Conservation (phyloP, 1,140 invertebrate genomes). For the Scylla paramamosain region DNA sequence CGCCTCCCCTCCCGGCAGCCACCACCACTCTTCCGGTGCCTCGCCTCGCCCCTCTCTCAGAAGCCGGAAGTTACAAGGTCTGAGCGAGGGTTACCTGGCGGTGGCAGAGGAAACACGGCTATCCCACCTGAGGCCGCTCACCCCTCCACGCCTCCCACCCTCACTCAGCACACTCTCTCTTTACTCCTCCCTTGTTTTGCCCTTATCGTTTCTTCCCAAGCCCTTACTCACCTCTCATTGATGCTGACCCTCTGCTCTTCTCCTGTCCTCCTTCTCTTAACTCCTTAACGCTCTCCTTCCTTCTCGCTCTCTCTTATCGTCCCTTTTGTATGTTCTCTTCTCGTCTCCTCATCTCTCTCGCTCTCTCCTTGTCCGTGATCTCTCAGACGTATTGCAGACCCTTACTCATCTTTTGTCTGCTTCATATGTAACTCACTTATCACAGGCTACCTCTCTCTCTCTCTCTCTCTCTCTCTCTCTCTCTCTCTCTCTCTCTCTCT, state of each 20-base stretch:
- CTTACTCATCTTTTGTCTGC: neutral
- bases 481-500: neutral
- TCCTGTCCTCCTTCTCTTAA: neutral
- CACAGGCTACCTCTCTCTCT: neutral
- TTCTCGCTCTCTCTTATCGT: neutral
- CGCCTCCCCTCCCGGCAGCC: neutral
- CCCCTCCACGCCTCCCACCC: neutral
- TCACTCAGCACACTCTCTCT: no score
- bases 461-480: slow-evolving; percentile 31
- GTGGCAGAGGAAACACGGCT: neutral
- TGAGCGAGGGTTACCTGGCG: slow-evolving; percentile 15
- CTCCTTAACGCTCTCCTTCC: neutral
- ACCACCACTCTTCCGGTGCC: slow-evolving; percentile 4
- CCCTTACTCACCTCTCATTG: neutral
- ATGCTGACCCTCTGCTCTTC: neutral
- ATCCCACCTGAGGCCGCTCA: neutral
- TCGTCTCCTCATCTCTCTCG: no score
- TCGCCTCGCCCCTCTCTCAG: slow-evolving; percentile 26
- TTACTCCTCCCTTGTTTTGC: neutral
- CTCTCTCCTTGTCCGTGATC: neutral
- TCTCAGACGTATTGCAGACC: no score
- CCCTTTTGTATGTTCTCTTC: neutral
- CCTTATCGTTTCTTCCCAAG: neutral
- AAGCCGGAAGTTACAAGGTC: slow-evolving; percentile 17
- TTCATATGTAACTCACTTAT: neutral